Evolutionary conservation across 2,797 vertebrate genomes (phyloP), one percentile per base, ranked within the genome.

Genomic region (Leptatherina wallacei): DNA sequence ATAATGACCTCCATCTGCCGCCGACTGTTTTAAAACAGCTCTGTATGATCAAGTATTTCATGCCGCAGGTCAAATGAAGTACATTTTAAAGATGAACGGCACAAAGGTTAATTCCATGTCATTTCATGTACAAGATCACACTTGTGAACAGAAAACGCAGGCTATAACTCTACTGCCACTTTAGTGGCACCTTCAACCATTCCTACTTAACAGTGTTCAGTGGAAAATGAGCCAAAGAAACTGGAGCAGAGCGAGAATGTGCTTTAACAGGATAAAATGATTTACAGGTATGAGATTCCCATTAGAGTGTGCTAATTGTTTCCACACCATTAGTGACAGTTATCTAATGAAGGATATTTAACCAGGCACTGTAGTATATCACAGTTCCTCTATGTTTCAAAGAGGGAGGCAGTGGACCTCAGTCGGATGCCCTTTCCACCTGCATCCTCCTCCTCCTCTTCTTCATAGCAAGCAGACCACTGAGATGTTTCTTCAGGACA

Each of bases 221-320:
- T 77, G 86, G 90, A 93, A 90, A 94, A 92, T 89, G 90, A 92
- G 88, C 78, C 72, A 84, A 74, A 85, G 85, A 91, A 81, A 91
- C 80, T 75, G 82, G 78, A 91, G 89, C 91, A 89, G 88, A 93
- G 91, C 89, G 80, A 83, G 79, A 90, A 91, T 73, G 90, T 84
- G 88, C 92, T 92, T 93, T 92, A 94, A 91, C 90, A 85, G 90
- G 89, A 88, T 72, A 82, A 92, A 91, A 93, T 95, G 94, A 95
- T 95, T 95, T 95, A 95, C 94, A 95, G 94, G 94, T 95, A 94
- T 91, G 90, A 93, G 89, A 93, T 88, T 91, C 91, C 94, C 94
- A 95, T 95, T 95, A 95, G 92, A 93, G 89, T 80, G 85, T 93
- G 92, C 94, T 95, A 95, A 95, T 95, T 95, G 94, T 95, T 95